These are phyloP conservation scores for Ctenopoma kingsleyae DNA, from an alignment of 2,797 vertebrate species.

Conservation along the genomic window DNA sequence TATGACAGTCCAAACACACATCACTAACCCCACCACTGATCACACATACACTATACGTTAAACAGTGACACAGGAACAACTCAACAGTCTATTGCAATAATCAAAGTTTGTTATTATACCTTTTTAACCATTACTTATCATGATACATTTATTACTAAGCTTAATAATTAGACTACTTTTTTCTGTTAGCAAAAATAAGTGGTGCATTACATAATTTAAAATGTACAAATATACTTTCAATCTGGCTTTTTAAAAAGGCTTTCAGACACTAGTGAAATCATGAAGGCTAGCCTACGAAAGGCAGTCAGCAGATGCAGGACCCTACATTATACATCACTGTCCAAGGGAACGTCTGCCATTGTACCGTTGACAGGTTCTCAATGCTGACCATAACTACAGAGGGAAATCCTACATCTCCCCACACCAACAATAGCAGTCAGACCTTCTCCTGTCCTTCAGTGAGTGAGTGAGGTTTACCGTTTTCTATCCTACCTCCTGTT, in stretches of 20 bases:
- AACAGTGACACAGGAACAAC: conserved; percentile 76
- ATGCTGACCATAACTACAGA: conserved; percentile 3
- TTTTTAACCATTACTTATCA: conserved; percentile 66
- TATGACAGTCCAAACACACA: conserved; percentile 76
- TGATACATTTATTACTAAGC: conserved; percentile 78
- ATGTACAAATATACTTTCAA: conserved; percentile 84
- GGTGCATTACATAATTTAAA: conserved; percentile 84
- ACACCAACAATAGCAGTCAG: conserved; percentile 21
- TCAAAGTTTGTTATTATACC: conserved; percentile 73
- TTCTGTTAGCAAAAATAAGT: conserved; percentile 87
- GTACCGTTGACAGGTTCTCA: conserved; percentile 58
- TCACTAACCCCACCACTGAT: conserved; percentile 68
- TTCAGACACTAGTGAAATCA: conserved; percentile 71
- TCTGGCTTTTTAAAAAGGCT: conserved; percentile 83
- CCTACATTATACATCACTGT: conserved; percentile 19
- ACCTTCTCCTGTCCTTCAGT: conserved; percentile 28
- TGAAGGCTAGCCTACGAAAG: conserved; percentile 57
- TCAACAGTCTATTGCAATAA: conserved; percentile 82
- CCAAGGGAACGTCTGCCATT: conserved; percentile 21
- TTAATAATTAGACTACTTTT: conserved; percentile 79
- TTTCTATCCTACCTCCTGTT: conserved; percentile 30
- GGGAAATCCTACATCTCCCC: conserved; percentile 14
- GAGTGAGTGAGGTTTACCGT: conserved; percentile 47
- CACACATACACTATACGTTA: conserved; percentile 65
- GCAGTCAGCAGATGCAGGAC: conserved; percentile 53